A percentile compares a stretch with the other conserved stretches of the same genome.
Evolutionary conservation across 2,113 vertebrate species (phyloP).

Genomic region (Carettochelys insculpta): DNA sequence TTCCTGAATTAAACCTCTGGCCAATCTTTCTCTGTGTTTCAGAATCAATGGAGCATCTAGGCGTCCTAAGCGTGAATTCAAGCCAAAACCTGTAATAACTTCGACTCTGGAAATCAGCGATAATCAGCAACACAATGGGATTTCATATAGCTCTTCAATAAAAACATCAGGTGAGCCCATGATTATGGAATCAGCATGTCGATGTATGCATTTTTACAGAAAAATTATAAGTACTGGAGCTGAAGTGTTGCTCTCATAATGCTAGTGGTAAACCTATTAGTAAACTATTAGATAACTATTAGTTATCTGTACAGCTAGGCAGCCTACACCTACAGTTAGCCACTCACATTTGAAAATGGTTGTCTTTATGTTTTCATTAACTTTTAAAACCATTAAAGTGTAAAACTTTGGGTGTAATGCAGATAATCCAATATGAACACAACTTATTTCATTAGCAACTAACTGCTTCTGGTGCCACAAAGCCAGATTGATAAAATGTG

Average conservation of each 20-base stretch:
- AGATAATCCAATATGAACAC: background rate
- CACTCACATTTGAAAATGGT: background rate
- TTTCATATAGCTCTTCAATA: conserved; percentile 76
- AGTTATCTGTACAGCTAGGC: background rate
- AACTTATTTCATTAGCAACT: background rate
- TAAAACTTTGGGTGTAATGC: background rate
- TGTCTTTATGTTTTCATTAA: background rate
- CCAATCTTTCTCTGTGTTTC: conserved; percentile 35
- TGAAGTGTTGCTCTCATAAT: background rate
- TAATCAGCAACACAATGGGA: conserved; percentile 83
- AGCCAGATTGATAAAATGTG: background rate
- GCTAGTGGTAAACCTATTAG: background rate
- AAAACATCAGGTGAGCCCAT: conserved; percentile 81
- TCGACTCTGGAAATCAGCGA: conserved; percentile 77
- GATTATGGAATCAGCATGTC: background rate
- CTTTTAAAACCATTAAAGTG: background rate
- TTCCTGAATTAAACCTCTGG: background rate
- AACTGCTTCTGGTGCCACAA: background rate
- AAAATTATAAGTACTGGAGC: background rate
- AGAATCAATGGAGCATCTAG: conserved; percentile 85
- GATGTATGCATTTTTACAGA: background rate
- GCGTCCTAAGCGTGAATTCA: conserved; percentile 84
- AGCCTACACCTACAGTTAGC: background rate
- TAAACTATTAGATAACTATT: too few relatives aligned
- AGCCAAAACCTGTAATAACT: conserved; percentile 79